Conservation (phyloP, 2,113 vertebrate species). For the Brachyhypopomus gauderio region DNA sequence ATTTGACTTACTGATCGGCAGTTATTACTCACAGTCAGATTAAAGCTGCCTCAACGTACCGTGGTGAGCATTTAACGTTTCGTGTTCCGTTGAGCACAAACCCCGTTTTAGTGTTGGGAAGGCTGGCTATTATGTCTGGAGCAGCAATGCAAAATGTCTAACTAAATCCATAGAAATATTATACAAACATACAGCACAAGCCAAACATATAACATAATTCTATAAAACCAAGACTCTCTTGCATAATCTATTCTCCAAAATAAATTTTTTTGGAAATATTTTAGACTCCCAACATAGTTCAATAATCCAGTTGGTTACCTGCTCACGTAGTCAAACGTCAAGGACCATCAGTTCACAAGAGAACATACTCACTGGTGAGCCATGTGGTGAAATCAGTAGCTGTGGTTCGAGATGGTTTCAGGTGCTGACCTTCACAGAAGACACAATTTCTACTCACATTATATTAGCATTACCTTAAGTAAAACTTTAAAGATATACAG, state of each 20-base stretch:
- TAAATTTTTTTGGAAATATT: background rate
- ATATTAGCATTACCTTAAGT: background rate
- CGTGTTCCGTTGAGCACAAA: background rate
- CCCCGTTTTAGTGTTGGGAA: background rate
- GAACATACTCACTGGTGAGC: background rate
- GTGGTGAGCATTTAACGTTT: background rate
- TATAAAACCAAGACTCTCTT: background rate
- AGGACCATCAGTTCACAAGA: background rate
- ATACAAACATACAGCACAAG: background rate
- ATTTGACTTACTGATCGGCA: constrained; percentile 59
- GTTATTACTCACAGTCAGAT: constrained; percentile 68
- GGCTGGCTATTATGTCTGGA: background rate
- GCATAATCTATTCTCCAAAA: background rate
- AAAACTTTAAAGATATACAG: no score
- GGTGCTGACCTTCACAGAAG: background rate
- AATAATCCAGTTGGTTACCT: background rate
- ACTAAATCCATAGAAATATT: background rate
- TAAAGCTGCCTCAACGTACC: constrained; percentile 52
- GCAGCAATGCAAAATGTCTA: background rate
- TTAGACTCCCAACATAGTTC: no score
- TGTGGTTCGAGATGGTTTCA: background rate
- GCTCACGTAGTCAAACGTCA: background rate
- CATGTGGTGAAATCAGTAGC: background rate
- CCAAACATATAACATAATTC: no score
- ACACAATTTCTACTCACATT: background rate